Conservation (phyloP, 2,888 invertebrate species). For the Lepeophtheirus nordmannii region DNA sequence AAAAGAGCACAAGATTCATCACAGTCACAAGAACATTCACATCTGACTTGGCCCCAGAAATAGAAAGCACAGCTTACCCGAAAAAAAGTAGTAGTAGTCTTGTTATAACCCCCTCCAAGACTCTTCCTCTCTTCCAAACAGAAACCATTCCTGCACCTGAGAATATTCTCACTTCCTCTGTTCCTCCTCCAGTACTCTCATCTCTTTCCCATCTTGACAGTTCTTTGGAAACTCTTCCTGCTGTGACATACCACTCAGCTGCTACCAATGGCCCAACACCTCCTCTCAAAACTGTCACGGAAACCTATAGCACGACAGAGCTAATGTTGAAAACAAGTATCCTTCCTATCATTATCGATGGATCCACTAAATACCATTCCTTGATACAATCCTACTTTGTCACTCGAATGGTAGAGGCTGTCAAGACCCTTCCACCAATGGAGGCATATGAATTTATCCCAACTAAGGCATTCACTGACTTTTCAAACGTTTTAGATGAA, state of each 20-base stretch:
- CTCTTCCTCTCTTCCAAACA: constrained; percentile 25
- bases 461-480: constrained; percentile 68
- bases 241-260: constrained; percentile 48
- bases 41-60: constrained; percentile 25
- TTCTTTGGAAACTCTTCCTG: constrained; percentile 58
- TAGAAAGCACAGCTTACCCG: neutral
- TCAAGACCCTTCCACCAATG: constrained; percentile 73
- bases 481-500: constrained; percentile 64
- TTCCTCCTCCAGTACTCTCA: constrained; percentile 39
- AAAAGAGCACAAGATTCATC: constrained; percentile 69
- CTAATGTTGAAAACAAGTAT: constrained; percentile 73
- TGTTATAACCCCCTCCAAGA: constrained; percentile 6
- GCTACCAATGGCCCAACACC: constrained; percentile 59
- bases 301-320: constrained; percentile 80
- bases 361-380: constrained; percentile 54
- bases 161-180: constrained; percentile 64
- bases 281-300: constrained; percentile 68
- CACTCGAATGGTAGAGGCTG: constrained; percentile 55
- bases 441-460: constrained; percentile 72
- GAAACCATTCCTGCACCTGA: constrained; percentile 51
- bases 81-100: neutral
- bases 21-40: constrained; percentile 49
- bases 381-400: constrained; percentile 75
- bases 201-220: constrained; percentile 26
- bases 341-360: constrained; percentile 58